Percentiles rank a stretch among this genome's conserved stretches.
Evolutionary conservation across 2,113 vertebrate genomes (phyloP).

Genomic region (Leptobrachium leishanense): DNA sequence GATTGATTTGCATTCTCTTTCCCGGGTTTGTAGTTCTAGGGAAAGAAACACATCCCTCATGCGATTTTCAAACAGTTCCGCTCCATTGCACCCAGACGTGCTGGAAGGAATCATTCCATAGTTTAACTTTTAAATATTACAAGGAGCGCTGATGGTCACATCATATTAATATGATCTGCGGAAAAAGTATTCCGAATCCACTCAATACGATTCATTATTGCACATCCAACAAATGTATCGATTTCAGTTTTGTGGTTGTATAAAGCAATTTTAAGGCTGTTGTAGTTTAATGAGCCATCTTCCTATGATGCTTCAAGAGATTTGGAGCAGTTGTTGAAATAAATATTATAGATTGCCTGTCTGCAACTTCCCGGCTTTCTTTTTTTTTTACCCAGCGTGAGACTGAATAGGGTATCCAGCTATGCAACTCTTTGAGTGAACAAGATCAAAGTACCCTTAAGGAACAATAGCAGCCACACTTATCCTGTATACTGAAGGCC

Average conservation of each 20-base stretch:
- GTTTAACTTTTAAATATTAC: conserved; percentile 24
- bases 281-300: conserved; percentile 53
- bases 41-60: conserved; percentile 21
- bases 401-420: conserved; percentile 65
- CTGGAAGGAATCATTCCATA: conserved; percentile 8
- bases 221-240: conserved; percentile 46
- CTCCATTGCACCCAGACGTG: not conserved
- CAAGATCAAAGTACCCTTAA: conserved; percentile 69
- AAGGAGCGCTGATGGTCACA: not conserved
- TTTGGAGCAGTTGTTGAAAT: conserved; percentile 17
- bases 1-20: conserved; percentile 69
- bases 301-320: conserved; percentile 55
- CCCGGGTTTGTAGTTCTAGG: conserved; percentile 55
- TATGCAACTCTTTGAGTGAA: conserved; percentile 58
- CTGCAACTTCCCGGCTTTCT: conserved; percentile 13
- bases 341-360: conserved; percentile 49
- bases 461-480: conserved; percentile 68
- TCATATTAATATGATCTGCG: conserved; percentile 33
- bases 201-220: conserved; percentile 37
- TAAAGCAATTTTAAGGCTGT: conserved; percentile 51
- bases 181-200: conserved; percentile 16
- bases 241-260: conserved; percentile 55
- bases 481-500: conserved; percentile 52
- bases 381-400: conserved; percentile 37
- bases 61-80: conserved; percentile 13